Evolutionary conservation across 1,140 invertebrate species (phyloP), one percentile per base, ranked within the genome.

Genomic region (Drosophila pseudoananassae): DNA sequence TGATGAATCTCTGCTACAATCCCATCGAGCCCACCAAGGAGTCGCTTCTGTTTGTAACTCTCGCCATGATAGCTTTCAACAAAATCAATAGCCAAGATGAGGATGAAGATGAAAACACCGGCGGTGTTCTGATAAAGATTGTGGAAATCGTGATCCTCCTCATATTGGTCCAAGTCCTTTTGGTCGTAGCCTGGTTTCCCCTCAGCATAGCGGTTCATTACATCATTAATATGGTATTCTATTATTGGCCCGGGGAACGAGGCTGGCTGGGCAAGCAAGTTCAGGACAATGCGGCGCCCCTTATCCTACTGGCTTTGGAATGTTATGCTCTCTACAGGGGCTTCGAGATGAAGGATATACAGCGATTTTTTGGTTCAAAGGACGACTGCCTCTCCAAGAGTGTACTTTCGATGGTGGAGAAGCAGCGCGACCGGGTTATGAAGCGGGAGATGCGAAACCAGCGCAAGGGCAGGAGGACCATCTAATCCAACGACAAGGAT

Each of bases 331-430:
- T 70, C 0, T 14, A 36, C 5, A 2, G 2, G 20, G 20, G 20
- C 20, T 20, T 20, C 20, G 3, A 20, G 20, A 20, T 20, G 20
- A 3, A 43, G 6, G 5, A 1, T 1, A 8, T 69, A 9, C 63
- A 57, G n/a, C 7, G 20, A 9, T 43, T 68, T 17, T 71, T 45
- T 7, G 68, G 68, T 3, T 5, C 0, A 14, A 25, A 51, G 36
- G 68, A 71, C 0, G 63, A 70, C 33, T 68, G 36, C 1, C 1
- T 50, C 2, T 51, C 66, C 0, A 6, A 17, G 0, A 71, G 63
- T 47, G n/a, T 20, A n/a, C 27, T 70, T 3, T 12, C 51, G 0
- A 1, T 66, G 8, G 14, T 70, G n/a, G 23, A 20, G 6, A 1
- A 17, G 0, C 40, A 69, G n/a, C 15, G 49, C 12, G 0, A 12